Conservation (phyloP, 2,797 vertebrate genomes). For the Huso huso region DNA sequence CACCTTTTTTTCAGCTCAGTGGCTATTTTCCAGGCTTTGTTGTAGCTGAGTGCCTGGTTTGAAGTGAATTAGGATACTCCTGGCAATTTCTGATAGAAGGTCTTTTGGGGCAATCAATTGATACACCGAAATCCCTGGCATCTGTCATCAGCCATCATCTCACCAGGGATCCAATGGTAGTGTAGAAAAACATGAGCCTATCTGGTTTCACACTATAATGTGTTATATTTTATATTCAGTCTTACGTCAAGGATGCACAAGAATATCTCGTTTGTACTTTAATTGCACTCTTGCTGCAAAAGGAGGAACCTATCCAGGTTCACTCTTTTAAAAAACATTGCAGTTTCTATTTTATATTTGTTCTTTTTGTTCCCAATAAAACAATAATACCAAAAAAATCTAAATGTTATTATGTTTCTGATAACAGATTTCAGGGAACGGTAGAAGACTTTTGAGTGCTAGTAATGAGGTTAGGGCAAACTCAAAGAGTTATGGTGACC, state of each 20-base stretch:
- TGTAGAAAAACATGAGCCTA: constrained; percentile 44
- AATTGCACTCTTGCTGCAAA: too few relatives aligned
- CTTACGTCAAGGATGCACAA: too few relatives aligned
- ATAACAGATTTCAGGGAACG: too few relatives aligned
- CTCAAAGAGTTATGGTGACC: constrained; percentile 6
- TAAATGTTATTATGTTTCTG: too few relatives aligned
- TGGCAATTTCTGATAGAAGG: constrained; percentile 36
- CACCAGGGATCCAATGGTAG: constrained; percentile 43
- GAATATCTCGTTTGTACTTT: too few relatives aligned
- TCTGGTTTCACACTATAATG: constrained; percentile 55
- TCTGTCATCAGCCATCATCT: constrained; percentile 65
- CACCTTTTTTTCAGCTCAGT: constrained; percentile 1
- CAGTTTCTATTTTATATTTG: too few relatives aligned
- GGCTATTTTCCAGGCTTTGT: constrained; percentile 14
- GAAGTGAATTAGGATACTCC: constrained; percentile 33
- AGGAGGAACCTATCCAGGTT: too few relatives aligned
- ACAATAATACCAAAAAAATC: too few relatives aligned
- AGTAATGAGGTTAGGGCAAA: constrained; percentile 13
- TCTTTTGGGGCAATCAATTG: constrained; percentile 52
- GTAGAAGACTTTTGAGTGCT: constrained; percentile 3
- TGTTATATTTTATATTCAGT: constrained; percentile 39
- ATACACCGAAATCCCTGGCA: constrained; percentile 49
- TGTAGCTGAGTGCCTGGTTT: constrained; percentile 18
- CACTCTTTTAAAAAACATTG: too few relatives aligned
- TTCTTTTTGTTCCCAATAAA: too few relatives aligned